Evolutionary conservation across 2,888 invertebrate genomes (phyloP).

Genomic region (Pherbina coryleti): DNA sequence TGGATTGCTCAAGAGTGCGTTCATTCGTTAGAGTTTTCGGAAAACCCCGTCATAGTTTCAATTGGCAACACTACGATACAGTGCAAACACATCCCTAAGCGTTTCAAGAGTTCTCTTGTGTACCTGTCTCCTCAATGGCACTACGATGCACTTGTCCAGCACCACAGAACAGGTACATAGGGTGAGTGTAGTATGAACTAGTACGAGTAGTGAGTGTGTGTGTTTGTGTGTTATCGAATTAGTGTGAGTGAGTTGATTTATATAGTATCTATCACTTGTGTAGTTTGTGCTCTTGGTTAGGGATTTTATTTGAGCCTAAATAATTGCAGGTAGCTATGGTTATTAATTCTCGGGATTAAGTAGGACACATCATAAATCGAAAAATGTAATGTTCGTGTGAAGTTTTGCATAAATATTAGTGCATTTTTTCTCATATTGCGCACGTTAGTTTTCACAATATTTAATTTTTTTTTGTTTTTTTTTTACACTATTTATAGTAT

Average conservation of each 20-base stretch:
- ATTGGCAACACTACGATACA: conserved; percentile 28
- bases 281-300: not conserved
- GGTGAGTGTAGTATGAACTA: not conserved
- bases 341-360: conserved; percentile 37
- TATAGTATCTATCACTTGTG: not conserved
- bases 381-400: too few species aligned
- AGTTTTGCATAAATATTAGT: not conserved
- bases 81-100: conserved; percentile 36
- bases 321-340: conserved; percentile 26
- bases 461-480: too few species aligned
- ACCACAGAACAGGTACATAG: not conserved
- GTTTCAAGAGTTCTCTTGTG: conserved; percentile 14
- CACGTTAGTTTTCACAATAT: not conserved
- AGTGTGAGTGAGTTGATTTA: not conserved
- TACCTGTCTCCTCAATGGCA: conserved; percentile 20
- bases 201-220: not conserved
- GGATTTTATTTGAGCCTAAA: conserved; percentile 15
- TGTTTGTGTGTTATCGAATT: conserved; percentile 13
- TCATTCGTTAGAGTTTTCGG: conserved; percentile 45
- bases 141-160: conserved; percentile 17
- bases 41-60: conserved; percentile 45
- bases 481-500: too few species aligned
- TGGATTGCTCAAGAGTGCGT: conserved; percentile 19
- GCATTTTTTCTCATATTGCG: not conserved
- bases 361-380: conserved; percentile 13